A percentile compares a stretch with the other conserved stretches of the same genome.
phyloP scores from a whole-genome alignment of 2,113 vertebrate species.

The Monarcha castaneiventris region DNA sequence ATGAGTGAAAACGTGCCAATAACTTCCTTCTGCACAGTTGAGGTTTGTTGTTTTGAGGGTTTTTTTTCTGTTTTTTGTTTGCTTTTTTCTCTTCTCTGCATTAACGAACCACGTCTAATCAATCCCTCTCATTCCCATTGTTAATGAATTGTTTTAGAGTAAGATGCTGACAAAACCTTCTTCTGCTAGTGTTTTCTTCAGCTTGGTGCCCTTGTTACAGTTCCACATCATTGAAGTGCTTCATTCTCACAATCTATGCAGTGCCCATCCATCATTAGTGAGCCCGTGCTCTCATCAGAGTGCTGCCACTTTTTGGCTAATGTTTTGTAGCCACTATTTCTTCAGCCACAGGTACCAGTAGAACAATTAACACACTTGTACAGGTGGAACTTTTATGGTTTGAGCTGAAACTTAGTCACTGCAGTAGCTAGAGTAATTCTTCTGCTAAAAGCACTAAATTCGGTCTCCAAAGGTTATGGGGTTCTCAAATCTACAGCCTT shows the following conservation, averaged over 20 bases:
- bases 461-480: not conserved
- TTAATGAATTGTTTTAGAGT: not conserved
- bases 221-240: not conserved
- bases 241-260: not conserved
- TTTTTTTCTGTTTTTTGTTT: not conserved
- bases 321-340: not conserved
- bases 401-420: not conserved
- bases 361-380: accelerated
- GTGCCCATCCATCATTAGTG: not conserved
- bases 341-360: not conserved
- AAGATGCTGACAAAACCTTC: not conserved
- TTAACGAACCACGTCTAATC: not conserved
- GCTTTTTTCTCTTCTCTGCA: too few species aligned
- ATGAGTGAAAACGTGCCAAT: not conserved
- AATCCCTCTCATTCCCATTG: not conserved
- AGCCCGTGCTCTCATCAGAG: not conserved
- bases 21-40: not conserved
- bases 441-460: not conserved
- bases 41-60: not conserved
- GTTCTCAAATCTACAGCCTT: not conserved
- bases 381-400: not conserved
- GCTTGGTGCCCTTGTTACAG: conserved; percentile 12
- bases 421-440: not conserved
- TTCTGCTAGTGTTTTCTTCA: not conserved
- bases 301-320: not conserved